Percentiles rank a stretch among this genome's conserved stretches.
phyloP scores from a whole-genome alignment of 2,888 invertebrate species.

The Drosophila hamatofila region DNA sequence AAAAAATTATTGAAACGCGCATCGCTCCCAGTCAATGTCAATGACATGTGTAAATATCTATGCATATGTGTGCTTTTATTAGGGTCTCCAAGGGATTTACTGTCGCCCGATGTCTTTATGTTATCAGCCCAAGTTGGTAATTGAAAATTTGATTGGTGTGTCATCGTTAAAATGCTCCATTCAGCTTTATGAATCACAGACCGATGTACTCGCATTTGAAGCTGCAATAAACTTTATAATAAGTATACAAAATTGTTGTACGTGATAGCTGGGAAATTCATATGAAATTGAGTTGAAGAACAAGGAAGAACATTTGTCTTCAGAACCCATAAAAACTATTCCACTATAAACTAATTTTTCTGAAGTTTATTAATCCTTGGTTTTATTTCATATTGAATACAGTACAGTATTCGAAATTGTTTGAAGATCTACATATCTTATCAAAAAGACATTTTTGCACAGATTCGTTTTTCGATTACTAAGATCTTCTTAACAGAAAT shows the following conservation, averaged over 20 bases:
- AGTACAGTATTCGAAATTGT: neutral
- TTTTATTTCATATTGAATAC: neutral
- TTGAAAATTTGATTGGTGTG: constrained; percentile 71
- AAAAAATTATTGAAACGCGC: constrained; percentile 67
- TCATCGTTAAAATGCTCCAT: constrained; percentile 70
- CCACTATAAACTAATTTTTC: neutral
- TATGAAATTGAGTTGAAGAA: no score
- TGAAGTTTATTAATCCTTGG: neutral
- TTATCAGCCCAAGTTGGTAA: constrained; percentile 64
- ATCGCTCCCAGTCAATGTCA: constrained; percentile 64
- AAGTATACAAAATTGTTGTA: neutral
- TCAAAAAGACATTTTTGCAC: no score
- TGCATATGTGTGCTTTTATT: constrained; percentile 49
- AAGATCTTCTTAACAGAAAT: no score
- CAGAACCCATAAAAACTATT: neutral
- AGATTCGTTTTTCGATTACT: no score
- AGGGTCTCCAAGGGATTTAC: constrained; percentile 71
- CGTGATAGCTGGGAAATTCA: neutral
- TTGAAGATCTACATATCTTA: no score
- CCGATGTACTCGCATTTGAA: constrained; percentile 5
- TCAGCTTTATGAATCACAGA: constrained; percentile 60
- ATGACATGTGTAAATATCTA: constrained; percentile 64
- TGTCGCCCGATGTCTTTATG: constrained; percentile 42
- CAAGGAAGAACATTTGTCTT: neutral
- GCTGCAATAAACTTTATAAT: constrained; percentile 22